A percentile compares a stretch with the other conserved stretches of the same genome.
Evolutionary conservation across 2,113 vertebrate genomes (phyloP).

Genomic region (Carassius gibelio): DNA sequence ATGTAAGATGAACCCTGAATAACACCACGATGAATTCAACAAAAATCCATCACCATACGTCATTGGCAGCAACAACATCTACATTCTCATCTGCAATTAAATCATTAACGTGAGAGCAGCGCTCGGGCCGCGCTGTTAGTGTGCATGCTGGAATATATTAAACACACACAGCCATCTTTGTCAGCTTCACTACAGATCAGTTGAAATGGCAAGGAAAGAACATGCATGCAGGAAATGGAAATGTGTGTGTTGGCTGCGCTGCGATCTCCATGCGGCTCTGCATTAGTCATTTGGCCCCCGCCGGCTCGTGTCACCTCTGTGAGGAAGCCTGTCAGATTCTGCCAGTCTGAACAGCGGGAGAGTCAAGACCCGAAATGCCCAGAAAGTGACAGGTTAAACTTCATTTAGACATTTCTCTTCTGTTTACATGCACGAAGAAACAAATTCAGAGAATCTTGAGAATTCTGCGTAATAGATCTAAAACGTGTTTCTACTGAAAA

Average conservation of each 20-base stretch:
- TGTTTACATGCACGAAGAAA: slow-evolving; percentile 46
- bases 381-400: slow-evolving; percentile 58
- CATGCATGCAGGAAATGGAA: slow-evolving; percentile 38
- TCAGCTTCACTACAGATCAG: slow-evolving; percentile 68
- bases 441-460: neutral
- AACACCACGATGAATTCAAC: slow-evolving; percentile 47
- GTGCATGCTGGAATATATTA: slow-evolving; percentile 70
- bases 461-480: neutral
- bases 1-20: neutral
- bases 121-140: slow-evolving; percentile 65
- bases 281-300: slow-evolving; percentile 56
- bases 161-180: slow-evolving; percentile 67
- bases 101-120: slow-evolving; percentile 73
- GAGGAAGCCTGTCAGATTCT: slow-evolving; percentile 63
- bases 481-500: neutral
- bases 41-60: slow-evolving; percentile 25
- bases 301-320: slow-evolving; percentile 61
- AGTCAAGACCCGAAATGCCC: slow-evolving; percentile 61
- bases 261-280: slow-evolving; percentile 40
- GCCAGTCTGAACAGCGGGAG: slow-evolving; percentile 66
- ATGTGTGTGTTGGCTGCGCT: slow-evolving; percentile 39
- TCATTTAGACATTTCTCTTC: slow-evolving; percentile 36
- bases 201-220: slow-evolving; percentile 67
- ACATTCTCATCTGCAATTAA: slow-evolving; percentile 71
- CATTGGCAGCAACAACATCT: slow-evolving; percentile 52